Base-by-base conservation (phyloP, 64 coral and sea anemone species). In the Dendronephthya gigantea region DNA sequence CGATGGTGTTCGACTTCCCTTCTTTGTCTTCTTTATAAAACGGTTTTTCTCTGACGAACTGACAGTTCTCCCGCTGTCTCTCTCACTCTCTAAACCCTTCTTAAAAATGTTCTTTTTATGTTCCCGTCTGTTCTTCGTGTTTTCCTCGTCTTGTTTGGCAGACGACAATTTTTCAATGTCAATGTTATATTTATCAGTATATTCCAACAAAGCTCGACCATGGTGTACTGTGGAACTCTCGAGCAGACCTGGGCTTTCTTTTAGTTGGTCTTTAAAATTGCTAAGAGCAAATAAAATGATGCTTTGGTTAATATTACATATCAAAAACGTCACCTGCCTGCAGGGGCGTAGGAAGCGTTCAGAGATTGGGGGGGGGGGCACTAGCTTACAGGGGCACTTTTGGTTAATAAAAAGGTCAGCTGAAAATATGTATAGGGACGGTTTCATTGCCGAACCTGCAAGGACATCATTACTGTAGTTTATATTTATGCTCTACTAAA, bases 141-240 rank as follows among this genome's bases (percentile, higher is more conserved):
- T 62, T n/a, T 62, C 55, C 10, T 79, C 9, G 19, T 79, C 7
- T 79, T 34, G 32, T 36, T 34, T 34, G 19, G 19, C 19, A n/a
- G 58, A 17, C 15, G 25, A 15, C 1, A 79, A 33, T 8, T 79
- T 79, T 19, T 79, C 72, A 12, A 79, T 39, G 72, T 79, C 72
- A 12, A 79, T 79, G 72, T 79, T 79, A 29, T 79, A 79, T 35
- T 79, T 79, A 28, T 82, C 87, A 19, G 93, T 56, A 49, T 98
- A 98, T 74, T 98, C 90, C 10, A 98, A 86, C 81, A 98, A 55
- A 14, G 95, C 95, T 49, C 95, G 90, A 13, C 95, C 95, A 76
- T 92, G 90, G 47, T 83, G 95, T 23, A 88, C 32, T 9, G 85
- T 79, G 48, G 82, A 84, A 2, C 83, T 84, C 16, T 86, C 68